Evolutionary conservation across 2,888 invertebrate genomes (phyloP).

Genomic region (Drosophila fulvimacula): DNA sequence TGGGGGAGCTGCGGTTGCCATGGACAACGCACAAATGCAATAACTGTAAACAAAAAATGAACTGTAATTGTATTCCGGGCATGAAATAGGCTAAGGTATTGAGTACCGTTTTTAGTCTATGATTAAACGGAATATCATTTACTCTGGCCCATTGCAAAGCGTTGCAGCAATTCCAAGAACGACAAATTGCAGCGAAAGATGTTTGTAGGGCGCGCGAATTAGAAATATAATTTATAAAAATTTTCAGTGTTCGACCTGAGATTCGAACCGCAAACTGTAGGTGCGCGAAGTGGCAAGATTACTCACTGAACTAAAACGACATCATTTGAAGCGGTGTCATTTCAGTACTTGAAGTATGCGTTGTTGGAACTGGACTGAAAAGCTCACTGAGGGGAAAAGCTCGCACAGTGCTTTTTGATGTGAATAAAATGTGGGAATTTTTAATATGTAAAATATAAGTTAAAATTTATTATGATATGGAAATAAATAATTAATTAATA

Average conservation of each 20-base stretch:
- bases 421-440: background rate
- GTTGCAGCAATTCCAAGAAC: constrained; percentile 64
- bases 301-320: constrained; percentile 45
- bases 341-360: constrained; percentile 20
- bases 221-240: constrained; percentile 19
- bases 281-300: constrained; percentile 5
- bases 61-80: constrained; percentile 80
- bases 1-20: constrained; percentile 25
- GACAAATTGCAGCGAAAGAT: constrained; percentile 54
- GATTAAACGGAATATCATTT: constrained; percentile 80
- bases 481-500: no score
- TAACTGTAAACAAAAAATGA: constrained; percentile 14
- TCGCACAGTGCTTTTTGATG: constrained; percentile 11
- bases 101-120: constrained; percentile 72
- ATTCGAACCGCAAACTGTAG: constrained; percentile 29
- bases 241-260: background rate
- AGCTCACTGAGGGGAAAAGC: constrained; percentile 28
- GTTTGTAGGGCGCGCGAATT: constrained; percentile 36
- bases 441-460: background rate
- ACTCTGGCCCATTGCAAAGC: constrained; percentile 72
- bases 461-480: background rate
- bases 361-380: constrained; percentile 19
- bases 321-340: accelerated
- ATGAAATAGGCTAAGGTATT: constrained; percentile 83
- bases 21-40: constrained; percentile 7